These are phyloP conservation scores for Formica selysi DNA, from an alignment of 1,140 invertebrate genomes.

Conservation along the genomic window DNA sequence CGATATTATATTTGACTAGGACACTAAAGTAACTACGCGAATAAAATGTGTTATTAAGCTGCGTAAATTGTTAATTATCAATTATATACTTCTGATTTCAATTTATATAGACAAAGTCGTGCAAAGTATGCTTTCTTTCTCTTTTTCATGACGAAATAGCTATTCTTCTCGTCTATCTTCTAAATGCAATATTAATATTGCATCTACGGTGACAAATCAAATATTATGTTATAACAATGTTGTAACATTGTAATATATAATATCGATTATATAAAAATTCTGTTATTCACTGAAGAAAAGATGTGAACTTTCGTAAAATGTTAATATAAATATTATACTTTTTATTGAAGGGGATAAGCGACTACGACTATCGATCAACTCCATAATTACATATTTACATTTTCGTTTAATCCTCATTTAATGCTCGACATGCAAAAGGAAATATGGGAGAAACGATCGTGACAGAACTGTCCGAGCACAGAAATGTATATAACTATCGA, in stretches of 20 bases:
- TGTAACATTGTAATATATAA: background rate
- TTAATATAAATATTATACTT: background rate
- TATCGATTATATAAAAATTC: constrained; percentile 26
- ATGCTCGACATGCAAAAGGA: constrained; percentile 39
- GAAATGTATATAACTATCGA: background rate
- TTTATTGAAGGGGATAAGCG: constrained; percentile 33
- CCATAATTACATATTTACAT: constrained; percentile 75
- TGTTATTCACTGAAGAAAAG: background rate
- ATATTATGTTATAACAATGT: background rate
- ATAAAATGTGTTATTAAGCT: constrained; percentile 41
- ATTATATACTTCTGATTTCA: background rate
- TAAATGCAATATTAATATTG: background rate
- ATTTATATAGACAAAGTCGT: constrained; percentile 10
- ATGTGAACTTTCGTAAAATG: background rate
- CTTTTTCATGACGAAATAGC: background rate
- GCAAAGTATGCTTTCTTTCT: background rate
- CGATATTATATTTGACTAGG: constrained; percentile 50
- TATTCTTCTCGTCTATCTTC: background rate
- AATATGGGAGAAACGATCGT: constrained; percentile 29
- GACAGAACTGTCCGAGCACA: background rate
- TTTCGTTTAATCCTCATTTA: constrained; percentile 21
- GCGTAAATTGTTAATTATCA: constrained; percentile 18
- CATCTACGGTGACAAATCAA: constrained; percentile 4
- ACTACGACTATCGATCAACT: constrained; percentile 45
- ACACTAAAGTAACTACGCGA: constrained; percentile 61